Evolutionary conservation across 2,797 vertebrate genomes (phyloP).

Genomic region (Simalia tracyae): DNA sequence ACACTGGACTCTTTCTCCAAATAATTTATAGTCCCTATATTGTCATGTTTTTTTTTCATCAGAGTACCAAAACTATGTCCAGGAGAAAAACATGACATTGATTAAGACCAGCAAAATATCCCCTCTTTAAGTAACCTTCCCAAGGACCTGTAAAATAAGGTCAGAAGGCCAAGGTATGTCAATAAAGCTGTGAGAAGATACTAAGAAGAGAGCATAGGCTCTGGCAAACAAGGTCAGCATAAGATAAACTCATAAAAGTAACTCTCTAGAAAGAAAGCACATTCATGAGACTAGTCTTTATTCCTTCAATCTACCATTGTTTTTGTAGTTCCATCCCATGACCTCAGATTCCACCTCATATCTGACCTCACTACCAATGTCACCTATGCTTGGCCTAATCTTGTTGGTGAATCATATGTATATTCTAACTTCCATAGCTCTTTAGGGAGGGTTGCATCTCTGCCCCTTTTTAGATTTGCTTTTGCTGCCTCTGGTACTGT

Average conservation of each 20-base stretch:
- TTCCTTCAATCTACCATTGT: background rate
- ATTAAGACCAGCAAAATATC: background rate
- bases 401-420: background rate
- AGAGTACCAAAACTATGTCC: background rate
- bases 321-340: background rate
- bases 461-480: background rate
- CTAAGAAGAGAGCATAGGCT: background rate
- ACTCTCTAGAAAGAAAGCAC: background rate
- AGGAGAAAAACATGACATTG: background rate
- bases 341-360: background rate
- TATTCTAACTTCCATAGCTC: background rate
- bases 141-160: background rate
- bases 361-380: background rate
- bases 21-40: background rate
- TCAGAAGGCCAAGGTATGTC: background rate
- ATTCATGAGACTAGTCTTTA: background rate
- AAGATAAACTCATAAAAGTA: background rate
- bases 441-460: background rate
- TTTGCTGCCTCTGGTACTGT: background rate
- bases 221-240: background rate
- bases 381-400: background rate
- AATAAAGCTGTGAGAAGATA: background rate
- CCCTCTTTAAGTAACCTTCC: background rate
- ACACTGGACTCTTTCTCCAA: background rate
- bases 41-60: background rate